These are phyloP conservation scores for Carterocephalus palaemon DNA, from an alignment of 2,888 invertebrate genomes.

Conservation along the genomic window DNA sequence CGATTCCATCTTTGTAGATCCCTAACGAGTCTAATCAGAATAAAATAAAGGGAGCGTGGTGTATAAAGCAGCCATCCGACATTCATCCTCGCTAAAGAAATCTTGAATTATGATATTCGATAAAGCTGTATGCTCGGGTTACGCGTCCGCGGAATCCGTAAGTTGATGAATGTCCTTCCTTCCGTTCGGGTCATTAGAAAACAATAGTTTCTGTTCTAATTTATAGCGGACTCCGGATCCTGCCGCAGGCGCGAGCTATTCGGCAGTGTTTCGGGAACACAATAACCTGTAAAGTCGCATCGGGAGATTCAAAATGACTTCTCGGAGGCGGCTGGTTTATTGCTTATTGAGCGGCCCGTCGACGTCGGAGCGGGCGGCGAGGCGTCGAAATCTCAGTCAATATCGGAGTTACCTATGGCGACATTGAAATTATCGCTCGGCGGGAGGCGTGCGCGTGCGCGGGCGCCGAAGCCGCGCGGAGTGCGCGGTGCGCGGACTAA, in stretches of 20 bases:
- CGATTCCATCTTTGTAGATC: constrained; percentile 22
- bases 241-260: constrained; percentile 14
- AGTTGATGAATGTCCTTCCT: constrained; percentile 1
- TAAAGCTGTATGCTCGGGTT: constrained; percentile 9
- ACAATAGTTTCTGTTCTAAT: constrained; percentile 6
- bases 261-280: constrained; percentile 65
- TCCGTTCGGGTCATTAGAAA: constrained; percentile 1
- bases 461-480: constrained; percentile 51
- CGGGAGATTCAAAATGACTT: constrained; percentile 72
- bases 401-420: constrained; percentile 70
- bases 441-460: constrained; percentile 63
- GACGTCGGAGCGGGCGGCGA: constrained; percentile 73
- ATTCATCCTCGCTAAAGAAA: constrained; percentile 31
- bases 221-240: constrained; percentile 9
- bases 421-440: constrained; percentile 75
- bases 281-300: constrained; percentile 76
- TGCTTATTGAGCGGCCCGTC: constrained; percentile 77
- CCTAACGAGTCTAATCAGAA: constrained; percentile 32
- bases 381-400: constrained; percentile 75
- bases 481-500: constrained; percentile 59
- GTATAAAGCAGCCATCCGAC: constrained; percentile 29
- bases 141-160: constrained; percentile 1
- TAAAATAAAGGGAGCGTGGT: constrained; percentile 31
- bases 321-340: constrained; percentile 76
- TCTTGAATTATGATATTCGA: constrained; percentile 33